Evolutionary conservation across 2,888 invertebrate species (phyloP).

Genomic region (Troilus luridus): DNA sequence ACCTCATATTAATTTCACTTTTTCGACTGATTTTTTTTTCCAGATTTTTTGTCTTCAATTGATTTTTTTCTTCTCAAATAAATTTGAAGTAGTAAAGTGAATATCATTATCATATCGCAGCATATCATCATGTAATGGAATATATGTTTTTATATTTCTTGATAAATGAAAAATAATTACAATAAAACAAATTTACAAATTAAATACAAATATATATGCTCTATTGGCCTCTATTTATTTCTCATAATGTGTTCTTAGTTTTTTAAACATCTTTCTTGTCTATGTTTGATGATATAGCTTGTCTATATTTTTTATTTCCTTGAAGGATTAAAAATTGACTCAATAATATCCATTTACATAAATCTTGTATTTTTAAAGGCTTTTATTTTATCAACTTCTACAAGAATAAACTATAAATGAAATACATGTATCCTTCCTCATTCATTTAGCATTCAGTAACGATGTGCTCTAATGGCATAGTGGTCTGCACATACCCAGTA

Average conservation of each 20-base stretch:
- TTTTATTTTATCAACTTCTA: too few relatives aligned
- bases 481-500: too few relatives aligned
- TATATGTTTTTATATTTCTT: not conserved
- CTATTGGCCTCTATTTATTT: not conserved
- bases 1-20: not conserved
- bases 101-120: not conserved
- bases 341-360: too few relatives aligned
- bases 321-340: too few relatives aligned
- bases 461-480: too few relatives aligned
- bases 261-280: not conserved
- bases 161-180: not conserved
- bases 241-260: not conserved
- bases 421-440: too few relatives aligned
- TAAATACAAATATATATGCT: not conserved
- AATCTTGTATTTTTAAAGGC: too few relatives aligned
- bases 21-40: not conserved
- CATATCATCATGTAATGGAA: not conserved
- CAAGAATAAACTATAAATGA: too few relatives aligned
- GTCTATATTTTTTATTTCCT: too few relatives aligned
- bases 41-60: not conserved
- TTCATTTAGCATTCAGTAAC: too few relatives aligned
- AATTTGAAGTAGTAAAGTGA: not conserved
- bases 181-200: not conserved
- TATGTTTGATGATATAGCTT: too few relatives aligned
- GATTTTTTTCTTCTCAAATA: not conserved